phyloP scores from a whole-genome alignment of 2,113 vertebrate species.

The Dendropsophus ebraccatus region DNA sequence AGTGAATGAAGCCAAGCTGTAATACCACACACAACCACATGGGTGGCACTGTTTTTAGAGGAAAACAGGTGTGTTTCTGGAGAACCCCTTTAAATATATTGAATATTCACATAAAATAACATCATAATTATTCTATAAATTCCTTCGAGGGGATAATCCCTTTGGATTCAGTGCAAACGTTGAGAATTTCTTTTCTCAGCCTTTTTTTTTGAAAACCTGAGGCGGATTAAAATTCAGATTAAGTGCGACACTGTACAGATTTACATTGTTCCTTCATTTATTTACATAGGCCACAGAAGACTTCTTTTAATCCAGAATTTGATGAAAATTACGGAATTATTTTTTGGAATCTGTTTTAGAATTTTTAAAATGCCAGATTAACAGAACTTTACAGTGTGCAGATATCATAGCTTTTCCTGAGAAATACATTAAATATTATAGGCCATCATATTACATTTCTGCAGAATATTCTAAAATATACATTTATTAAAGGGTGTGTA shows the following conservation, averaged over 20 bases:
- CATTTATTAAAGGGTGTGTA: neutral
- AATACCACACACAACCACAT: neutral
- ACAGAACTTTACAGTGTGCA: neutral
- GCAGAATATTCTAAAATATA: neutral
- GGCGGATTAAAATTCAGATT: neutral
- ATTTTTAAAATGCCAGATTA: neutral
- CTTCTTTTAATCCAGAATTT: neutral
- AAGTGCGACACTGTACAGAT: neutral
- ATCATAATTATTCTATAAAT: neutral
- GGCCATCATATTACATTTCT: neutral
- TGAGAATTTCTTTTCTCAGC: too few relatives aligned
- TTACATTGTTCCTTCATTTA: neutral
- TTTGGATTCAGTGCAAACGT: constrained; percentile 12
- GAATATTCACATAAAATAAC: neutral
- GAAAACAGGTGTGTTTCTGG: too few relatives aligned
- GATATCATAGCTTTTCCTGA: neutral
- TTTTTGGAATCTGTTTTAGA: too few relatives aligned
- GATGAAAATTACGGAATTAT: neutral
- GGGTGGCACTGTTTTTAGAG: neutral
- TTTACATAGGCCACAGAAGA: neutral
- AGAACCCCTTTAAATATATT: neutral
- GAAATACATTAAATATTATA: neutral
- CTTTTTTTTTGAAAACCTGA: neutral
- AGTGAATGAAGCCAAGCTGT: neutral
- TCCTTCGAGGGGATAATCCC: neutral